A percentile compares a stretch with the other conserved stretches of the same genome.
Conservation (phyloP, 1,140 invertebrate genomes). For the Eriocheir sinensis region DNA sequence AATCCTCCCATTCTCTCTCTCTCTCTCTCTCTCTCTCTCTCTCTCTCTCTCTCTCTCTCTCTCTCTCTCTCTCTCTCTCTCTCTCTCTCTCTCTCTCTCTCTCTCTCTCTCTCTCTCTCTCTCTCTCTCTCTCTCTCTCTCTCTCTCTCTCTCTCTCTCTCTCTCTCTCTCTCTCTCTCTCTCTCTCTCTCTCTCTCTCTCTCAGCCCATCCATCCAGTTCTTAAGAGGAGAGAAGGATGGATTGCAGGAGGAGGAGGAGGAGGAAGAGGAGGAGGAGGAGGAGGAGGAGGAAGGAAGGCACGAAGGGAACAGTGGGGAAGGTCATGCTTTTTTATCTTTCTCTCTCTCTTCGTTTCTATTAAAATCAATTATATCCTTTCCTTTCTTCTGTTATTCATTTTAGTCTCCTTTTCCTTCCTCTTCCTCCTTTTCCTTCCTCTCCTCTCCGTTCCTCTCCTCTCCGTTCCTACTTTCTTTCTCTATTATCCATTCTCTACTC, state of each 20-base stretch:
- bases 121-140: slow-evolving; percentile 20
- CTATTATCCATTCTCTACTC: neutral
- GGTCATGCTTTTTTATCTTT: neutral
- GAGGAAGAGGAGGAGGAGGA: neutral
- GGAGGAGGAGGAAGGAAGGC: neutral
- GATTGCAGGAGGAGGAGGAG: neutral
- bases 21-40: neutral
- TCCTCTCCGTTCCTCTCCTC: neutral
- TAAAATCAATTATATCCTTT: slow-evolving; percentile 1
- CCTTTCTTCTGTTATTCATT: neutral
- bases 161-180: slow-evolving; percentile 28
- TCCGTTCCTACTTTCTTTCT: neutral
- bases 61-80: neutral
- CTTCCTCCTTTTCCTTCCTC: neutral
- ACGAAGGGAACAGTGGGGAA: neutral
- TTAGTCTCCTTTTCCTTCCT: neutral
- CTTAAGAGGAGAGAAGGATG: neutral
- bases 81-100: too few relatives aligned
- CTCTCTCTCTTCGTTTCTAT: neutral
- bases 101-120: slow-evolving; percentile 22
- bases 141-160: neutral
- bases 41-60: neutral
- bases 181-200: neutral
- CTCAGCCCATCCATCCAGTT: neutral
- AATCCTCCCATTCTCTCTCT: too few relatives aligned